A percentile compares a stretch with the other conserved stretches of the same genome.
Evolutionary conservation across 2,797 vertebrate species (phyloP).

Genomic region (Sebastes cheni): DNA sequence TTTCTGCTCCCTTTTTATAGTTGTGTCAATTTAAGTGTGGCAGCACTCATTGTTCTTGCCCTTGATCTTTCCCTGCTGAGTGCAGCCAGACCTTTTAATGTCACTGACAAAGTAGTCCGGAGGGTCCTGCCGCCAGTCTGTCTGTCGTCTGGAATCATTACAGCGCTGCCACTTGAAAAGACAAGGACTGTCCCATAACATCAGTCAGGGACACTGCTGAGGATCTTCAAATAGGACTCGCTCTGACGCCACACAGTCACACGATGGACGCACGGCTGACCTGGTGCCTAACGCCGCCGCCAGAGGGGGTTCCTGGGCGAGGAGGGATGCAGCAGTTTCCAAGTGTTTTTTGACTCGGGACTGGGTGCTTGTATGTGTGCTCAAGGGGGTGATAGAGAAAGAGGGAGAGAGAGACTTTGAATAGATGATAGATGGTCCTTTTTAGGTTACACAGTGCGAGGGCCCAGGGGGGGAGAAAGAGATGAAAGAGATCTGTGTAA

Average conservation of each 20-base stretch:
- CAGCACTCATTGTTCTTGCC: slow-evolving; percentile 71
- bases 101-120: slow-evolving; percentile 76
- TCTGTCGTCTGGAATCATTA: slow-evolving; percentile 76
- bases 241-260: slow-evolving; percentile 26
- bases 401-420: slow-evolving; percentile 36
- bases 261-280: slow-evolving; percentile 51
- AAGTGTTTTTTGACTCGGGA: slow-evolving; percentile 27
- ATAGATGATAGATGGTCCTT: slow-evolving; percentile 69
- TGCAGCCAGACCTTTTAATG: slow-evolving; percentile 75
- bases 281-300: slow-evolving; percentile 30
- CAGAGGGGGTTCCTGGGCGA: slow-evolving; percentile 51
- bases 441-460: slow-evolving; percentile 55
- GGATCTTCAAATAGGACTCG: slow-evolving; percentile 55
- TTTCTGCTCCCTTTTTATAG: slow-evolving; percentile 68
- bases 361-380: slow-evolving; percentile 33
- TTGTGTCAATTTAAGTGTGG: slow-evolving; percentile 71
- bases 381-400: slow-evolving; percentile 26
- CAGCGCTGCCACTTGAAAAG: slow-evolving; percentile 71
- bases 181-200: slow-evolving; percentile 71
- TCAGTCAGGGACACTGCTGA: slow-evolving; percentile 64
- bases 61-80: slow-evolving; percentile 75
- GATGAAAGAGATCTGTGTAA: slow-evolving; percentile 57
- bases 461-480: slow-evolving; percentile 43
- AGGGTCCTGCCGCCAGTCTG: slow-evolving; percentile 69
- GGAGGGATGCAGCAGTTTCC: slow-evolving; percentile 35